Conservation (phyloP, 2,797 vertebrate genomes). For the Hylomyscus alleni region DNA sequence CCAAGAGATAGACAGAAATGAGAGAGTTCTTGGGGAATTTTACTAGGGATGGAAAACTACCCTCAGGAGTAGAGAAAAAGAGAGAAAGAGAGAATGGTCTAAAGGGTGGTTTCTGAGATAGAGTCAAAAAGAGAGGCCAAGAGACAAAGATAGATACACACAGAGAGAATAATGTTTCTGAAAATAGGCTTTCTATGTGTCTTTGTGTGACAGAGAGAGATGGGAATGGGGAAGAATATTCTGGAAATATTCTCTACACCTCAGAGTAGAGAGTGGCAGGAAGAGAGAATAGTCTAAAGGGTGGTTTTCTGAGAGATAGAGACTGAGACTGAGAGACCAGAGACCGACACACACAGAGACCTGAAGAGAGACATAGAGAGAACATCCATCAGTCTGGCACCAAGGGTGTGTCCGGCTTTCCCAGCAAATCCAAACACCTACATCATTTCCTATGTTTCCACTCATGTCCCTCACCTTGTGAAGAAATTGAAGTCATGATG, state of each 20-base stretch:
- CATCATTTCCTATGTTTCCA: not conserved
- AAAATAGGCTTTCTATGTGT: not conserved
- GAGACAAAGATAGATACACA: not conserved
- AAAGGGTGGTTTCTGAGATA: not conserved
- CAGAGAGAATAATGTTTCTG: not conserved
- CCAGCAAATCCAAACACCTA: not conserved
- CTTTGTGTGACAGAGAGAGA: not conserved
- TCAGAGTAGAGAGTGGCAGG: not conserved
- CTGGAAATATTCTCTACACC: not conserved
- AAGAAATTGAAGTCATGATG: not conserved
- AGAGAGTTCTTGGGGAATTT: not conserved
- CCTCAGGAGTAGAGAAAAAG: not conserved
- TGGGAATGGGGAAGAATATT: not conserved
- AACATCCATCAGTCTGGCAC: not conserved
- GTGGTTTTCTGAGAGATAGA: not conserved
- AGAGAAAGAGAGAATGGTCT: not conserved
- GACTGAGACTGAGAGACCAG: not conserved
- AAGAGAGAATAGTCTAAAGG: not conserved
- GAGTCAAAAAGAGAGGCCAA: not conserved
- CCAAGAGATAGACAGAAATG: not conserved
- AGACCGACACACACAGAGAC: not conserved
- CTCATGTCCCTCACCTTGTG: not conserved
- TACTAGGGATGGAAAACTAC: not conserved
- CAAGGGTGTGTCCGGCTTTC: not conserved
- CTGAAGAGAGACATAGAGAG: not conserved